Base-by-base conservation (phyloP, 1,140 invertebrate species). In the Batillaria attramentaria region DNA sequence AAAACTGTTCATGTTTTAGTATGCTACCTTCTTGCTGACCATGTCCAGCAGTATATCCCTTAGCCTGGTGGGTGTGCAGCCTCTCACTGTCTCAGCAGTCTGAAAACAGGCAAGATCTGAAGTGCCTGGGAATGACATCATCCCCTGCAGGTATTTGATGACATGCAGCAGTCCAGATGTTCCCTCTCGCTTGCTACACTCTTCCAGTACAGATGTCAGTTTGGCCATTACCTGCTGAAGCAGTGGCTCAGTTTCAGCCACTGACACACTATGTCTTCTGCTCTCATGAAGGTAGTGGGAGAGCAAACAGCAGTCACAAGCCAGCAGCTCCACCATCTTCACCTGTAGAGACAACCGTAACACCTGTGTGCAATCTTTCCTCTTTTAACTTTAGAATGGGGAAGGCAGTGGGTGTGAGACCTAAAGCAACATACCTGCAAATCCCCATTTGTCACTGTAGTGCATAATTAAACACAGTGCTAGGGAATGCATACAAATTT, bases 1-100 rank as follows among this genome's bases (percentile, higher is more conserved):
- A n/a, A n/a, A n/a, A n/a, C n/a, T n/a, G n/a, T n/a, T n/a, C n/a
- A n/a, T n/a, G n/a, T n/a, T n/a, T n/a, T n/a, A n/a, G n/a, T n/a
- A n/a, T n/a, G n/a, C 54, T 72, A 82, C 83, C 72, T 78, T 84
- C n/a, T 78, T 74, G 28, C 65, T 70, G 5, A 76, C 79, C 24
- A 82, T 62, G 20, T 77, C 76, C 10, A 81, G 24, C 37, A 84
- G 42, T 10, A 57, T 42, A 28, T 83, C 81, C 3, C 78, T 72
- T 33, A 82, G 62, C 46, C 75, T 82, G 5, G 68, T 43, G 10
- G 83, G 83, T 16, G 74, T 68, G 16, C 77, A 60, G 8, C 76
- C 41, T 50, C 78, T 42, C 16, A 77, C n/a, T 13, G 79, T 24
- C 68, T 82, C 79, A 6, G 74, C 57, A 39, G 78, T 72, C 5